Evolutionary conservation across 2,113 vertebrate genomes (phyloP), one percentile per base, ranked within the genome.

Genomic region (Sclerurus mexicanus): DNA sequence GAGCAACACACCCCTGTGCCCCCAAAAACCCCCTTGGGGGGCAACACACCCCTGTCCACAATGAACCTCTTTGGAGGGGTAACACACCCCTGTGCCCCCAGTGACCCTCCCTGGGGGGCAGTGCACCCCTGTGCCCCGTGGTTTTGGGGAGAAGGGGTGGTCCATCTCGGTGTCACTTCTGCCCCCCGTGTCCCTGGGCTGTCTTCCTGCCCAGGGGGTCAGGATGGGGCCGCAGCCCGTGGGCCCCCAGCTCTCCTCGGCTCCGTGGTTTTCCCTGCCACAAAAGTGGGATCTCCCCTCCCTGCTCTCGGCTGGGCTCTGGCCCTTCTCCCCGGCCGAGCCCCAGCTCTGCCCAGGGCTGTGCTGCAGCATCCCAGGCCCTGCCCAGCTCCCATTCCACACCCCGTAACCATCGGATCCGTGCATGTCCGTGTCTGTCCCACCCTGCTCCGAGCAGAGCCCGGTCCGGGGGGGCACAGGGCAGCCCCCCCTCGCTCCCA

Each of bases 161-260:
- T 4, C 18, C 44, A 24, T 50, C 68, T 35, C 46, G 0, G 30
- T 8, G 7, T 31, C 21, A 1, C 59, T 31, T 35, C n/a, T 87
- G 58, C 72, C 42, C 42, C 39, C 71, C 46, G 7, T 4, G 0
- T 7, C 55, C 72, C 81, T 3, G 0, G 3, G 19, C 42, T 18
- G 2, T 3, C n/a, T 1, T 30, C 52, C 10, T 5, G 31, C 4
- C n/a, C 1, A 0, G 0, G 10, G 16, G 37, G 0, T 7, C 0
- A 23, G 55, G 23, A 3, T 2, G 37, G 44, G 28, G 25, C 18
- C 30, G 9, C 52, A 31, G 28, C 52, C 28, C 9, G 19, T 18
- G 52, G 28, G 28, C 17, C 59, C 37, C 42, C n/a, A 9, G 5
- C 71, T 56, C 62, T 31, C 14, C 47, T 27, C 8, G 0, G 2